Evolutionary conservation across 1,140 invertebrate genomes (phyloP), one percentile per base, ranked within the genome.

Genomic region (Paraescarpia echinospica): DNA sequence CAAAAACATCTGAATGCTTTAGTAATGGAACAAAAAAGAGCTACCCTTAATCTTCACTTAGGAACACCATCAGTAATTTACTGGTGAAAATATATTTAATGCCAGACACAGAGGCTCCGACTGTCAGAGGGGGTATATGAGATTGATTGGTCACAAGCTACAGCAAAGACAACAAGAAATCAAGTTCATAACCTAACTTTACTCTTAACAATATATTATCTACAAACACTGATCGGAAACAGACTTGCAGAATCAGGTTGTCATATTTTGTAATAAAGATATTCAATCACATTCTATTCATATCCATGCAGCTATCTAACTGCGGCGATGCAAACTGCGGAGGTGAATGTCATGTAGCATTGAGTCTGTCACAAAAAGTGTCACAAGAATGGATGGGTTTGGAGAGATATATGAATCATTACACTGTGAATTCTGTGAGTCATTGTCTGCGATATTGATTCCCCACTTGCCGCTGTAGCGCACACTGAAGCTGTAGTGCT

Each of bases 381-480:
- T 41, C 41, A 6, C 12, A 4, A 41, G 27, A 77, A 77, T 77
- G 22, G 59, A 77, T 77, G 59, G 18, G 59, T 77, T 18, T 2
- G 4, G 59, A 77, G 59, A 77, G 27, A 27, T 31, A 77, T 0
- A 31, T 77, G 59, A 31, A 77, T 77, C 59, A 77, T 77, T 77
- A 77, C 59, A 18, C 22, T 77, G 59, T 77, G 59, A 77, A 31
- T 77, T 77, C 59, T 77, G 59, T 31, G 59, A 77, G 59, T 12
- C 59, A 92, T 31, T 35, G n/a, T 89, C 34, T 18, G 5, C 88
- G 31, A 33, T 93, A 35, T 14, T 59, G n/a, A 89, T 93, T 41
- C 89, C 91, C 92, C 92, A 93, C 89, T 92, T 92, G 34, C 92
- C 91, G 89, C 92, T 92, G 90, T 91, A 93, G 31, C 92, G 77